These are phyloP conservation scores for Campylorhamphus procurvoides DNA, from an alignment of 2,113 vertebrate genomes.

Conservation along the genomic window DNA sequence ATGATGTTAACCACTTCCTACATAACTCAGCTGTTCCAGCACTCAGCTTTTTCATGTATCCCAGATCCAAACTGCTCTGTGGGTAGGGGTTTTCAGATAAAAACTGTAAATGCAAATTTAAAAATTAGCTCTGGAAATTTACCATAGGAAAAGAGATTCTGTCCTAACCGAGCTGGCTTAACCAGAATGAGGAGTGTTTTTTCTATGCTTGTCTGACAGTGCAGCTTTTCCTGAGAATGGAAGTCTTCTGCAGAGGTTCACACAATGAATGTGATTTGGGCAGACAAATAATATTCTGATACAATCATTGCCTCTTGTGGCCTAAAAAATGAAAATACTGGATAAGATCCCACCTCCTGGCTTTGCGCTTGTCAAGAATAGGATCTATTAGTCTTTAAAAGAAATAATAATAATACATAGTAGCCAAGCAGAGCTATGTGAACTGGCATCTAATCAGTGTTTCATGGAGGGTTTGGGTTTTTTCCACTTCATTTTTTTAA, in stretches of 20 bases:
- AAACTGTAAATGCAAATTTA: neutral
- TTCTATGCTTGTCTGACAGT: slow-evolving; percentile 37
- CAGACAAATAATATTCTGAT: slow-evolving; percentile 71
- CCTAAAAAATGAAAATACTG: slow-evolving; percentile 78
- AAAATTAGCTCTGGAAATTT: neutral
- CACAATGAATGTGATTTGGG: slow-evolving; percentile 63
- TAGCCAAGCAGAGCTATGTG: slow-evolving; percentile 76
- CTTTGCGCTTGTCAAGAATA: slow-evolving; percentile 74
- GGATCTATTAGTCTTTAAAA: slow-evolving; percentile 76
- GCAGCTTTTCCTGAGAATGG: slow-evolving; percentile 21
- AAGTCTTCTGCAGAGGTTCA: slow-evolving; percentile 58
- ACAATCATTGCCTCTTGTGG: slow-evolving; percentile 73
- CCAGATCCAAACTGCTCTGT: neutral
- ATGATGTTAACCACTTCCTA: neutral
- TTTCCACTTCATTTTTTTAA: neutral
- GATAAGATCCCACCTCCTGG: slow-evolving; percentile 72
- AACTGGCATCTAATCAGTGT: slow-evolving; percentile 74
- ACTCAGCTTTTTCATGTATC: neutral
- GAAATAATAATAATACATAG: slow-evolving; percentile 75
- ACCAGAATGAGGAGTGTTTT: neutral
- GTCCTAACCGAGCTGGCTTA: slow-evolving; percentile 1
- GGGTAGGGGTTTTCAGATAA: neutral
- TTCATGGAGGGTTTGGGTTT: neutral
- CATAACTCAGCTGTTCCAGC: neutral
- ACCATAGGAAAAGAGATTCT: neutral